phyloP scores from a whole-genome alignment of 2,888 invertebrate genomes.

The Byasa hedistus region DNA sequence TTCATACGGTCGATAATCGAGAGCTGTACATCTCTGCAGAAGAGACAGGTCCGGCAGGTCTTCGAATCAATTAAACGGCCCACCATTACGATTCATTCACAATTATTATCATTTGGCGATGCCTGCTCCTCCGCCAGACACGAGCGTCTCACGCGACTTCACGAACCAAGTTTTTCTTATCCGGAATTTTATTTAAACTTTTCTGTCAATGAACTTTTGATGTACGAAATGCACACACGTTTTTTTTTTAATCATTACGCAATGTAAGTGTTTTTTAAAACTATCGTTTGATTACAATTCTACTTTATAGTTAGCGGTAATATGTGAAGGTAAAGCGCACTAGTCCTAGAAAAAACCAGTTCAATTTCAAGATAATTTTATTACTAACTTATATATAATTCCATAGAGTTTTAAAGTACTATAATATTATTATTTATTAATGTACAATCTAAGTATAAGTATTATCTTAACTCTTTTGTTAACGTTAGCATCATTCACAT shows the following conservation, averaged over 20 bases:
- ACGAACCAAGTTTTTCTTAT: slow-evolving; percentile 38
- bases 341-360: too few species aligned
- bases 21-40: slow-evolving; percentile 36
- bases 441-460: too few species aligned
- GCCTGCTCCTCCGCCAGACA: slow-evolving; percentile 44
- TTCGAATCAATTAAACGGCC: slow-evolving; percentile 66
- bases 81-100: slow-evolving; percentile 73
- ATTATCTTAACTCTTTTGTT: too few species aligned
- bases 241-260: neutral
- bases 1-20: slow-evolving; percentile 17
- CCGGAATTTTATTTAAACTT: slow-evolving; percentile 36
- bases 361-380: too few species aligned
- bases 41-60: slow-evolving; percentile 54
- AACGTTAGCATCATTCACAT: too few species aligned
- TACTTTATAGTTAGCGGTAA: too few species aligned
- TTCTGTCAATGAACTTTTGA: slow-evolving; percentile 38
- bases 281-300: too few species aligned
- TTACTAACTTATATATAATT: too few species aligned
- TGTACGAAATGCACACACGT: neutral
- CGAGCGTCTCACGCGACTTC: slow-evolving; percentile 56
- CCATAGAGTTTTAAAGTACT: too few species aligned
- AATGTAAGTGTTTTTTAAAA: neutral
- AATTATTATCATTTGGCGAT: slow-evolving; percentile 66
- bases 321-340: too few species aligned
- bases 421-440: too few species aligned